Conservation (phyloP, 1,140 invertebrate species). For the Sarcophaga bullata region DNA sequence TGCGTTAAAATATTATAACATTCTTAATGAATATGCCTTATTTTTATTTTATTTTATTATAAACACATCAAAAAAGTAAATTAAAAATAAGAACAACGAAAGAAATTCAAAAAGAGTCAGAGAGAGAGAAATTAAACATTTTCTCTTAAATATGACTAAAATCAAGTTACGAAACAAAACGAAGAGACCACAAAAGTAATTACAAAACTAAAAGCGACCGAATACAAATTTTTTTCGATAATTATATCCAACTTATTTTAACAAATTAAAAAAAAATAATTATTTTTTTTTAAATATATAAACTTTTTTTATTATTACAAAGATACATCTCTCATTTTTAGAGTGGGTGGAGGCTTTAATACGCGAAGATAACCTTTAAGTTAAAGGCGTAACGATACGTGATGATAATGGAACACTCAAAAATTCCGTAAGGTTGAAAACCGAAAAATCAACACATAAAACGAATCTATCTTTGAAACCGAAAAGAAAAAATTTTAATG, state of each 20-base stretch:
- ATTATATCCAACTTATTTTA: not conserved
- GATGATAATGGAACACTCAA: conserved; percentile 27
- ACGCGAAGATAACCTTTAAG: conserved; percentile 34
- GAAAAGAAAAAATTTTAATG: not conserved
- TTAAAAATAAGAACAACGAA: not conserved
- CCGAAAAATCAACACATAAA: not conserved
- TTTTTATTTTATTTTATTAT: conserved; percentile 2
- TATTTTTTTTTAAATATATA: not conserved
- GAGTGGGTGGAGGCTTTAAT: conserved; percentile 34
- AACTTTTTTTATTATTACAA: not conserved
- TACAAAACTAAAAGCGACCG: not conserved
- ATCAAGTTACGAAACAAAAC: not conserved
- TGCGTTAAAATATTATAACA: conserved; percentile 10
- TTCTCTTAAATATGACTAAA: too few species aligned
- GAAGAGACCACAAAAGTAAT: not conserved
- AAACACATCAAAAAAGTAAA: not conserved
- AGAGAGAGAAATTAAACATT: not conserved
- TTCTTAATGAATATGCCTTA: conserved; percentile 16
- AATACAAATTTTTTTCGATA: not conserved
- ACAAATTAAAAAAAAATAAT: not conserved
- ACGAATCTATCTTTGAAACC: not conserved
- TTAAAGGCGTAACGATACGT: conserved; percentile 35
- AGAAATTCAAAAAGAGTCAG: not conserved
- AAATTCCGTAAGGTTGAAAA: conserved; percentile 30
- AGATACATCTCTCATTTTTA: not conserved